A percentile compares a stretch with the other conserved stretches of the same genome.
phyloP scores from a whole-genome alignment of 2,888 invertebrate species.

The Sinohyriopsis cumingii region DNA sequence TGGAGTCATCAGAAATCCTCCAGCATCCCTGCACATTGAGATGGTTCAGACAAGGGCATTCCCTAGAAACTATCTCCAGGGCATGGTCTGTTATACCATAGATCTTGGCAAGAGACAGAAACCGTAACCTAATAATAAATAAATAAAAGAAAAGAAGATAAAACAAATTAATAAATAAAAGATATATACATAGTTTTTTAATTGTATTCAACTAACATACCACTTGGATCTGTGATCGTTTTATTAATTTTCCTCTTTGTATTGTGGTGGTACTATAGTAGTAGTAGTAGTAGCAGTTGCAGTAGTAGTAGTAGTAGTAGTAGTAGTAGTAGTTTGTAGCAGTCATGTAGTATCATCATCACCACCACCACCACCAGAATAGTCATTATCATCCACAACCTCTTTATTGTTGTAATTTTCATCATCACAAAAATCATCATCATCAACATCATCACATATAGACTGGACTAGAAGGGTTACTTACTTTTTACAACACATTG shows the following conservation, averaged over 20 bases:
- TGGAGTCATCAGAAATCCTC: constrained; percentile 79
- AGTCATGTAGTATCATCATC: too few relatives aligned
- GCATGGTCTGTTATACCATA: constrained; percentile 78
- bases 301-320: too few relatives aligned
- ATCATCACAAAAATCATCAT: not conserved
- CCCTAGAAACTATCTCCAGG: constrained; percentile 78
- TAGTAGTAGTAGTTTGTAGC: too few relatives aligned
- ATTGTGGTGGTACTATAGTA: too few relatives aligned
- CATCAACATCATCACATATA: not conserved
- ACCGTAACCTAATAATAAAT: constrained; percentile 56
- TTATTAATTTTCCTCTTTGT: too few relatives aligned
- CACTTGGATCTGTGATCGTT: too few relatives aligned
- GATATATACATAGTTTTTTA: not conserved
- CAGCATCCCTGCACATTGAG: constrained; percentile 80
- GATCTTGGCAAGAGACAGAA: constrained; percentile 78
- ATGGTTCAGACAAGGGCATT: constrained; percentile 74
- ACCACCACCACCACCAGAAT: too few relatives aligned
- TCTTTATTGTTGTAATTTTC: too few relatives aligned
- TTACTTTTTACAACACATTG: constrained; percentile 61
- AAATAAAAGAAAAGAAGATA: not conserved
- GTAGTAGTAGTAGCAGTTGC: too few relatives aligned
- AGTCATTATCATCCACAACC: too few relatives aligned
- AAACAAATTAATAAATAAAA: not conserved
- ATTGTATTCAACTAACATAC: not conserved
- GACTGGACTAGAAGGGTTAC: constrained; percentile 6